phyloP scores from a whole-genome alignment of 2,113 vertebrate species.

The Lophius piscatorius region DNA sequence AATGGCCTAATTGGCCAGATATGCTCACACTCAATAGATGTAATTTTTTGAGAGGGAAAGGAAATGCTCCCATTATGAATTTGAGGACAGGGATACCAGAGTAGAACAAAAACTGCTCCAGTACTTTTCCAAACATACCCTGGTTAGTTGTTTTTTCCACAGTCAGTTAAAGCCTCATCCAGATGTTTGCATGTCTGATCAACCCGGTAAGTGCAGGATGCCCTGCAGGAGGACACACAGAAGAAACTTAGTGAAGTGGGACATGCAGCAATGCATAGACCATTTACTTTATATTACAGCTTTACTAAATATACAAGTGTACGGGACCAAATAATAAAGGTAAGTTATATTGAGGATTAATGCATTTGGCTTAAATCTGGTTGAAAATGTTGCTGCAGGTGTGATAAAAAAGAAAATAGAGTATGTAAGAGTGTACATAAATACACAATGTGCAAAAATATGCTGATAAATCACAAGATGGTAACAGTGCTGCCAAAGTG shows the following conservation, averaged over 20 bases:
- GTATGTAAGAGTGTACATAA: not conserved
- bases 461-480: not conserved
- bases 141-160: not conserved
- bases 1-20: constrained; percentile 34
- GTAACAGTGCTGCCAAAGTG: too few relatives aligned
- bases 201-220: not conserved
- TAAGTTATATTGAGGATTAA: not conserved
- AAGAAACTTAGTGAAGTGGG: not conserved
- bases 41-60: constrained; percentile 1
- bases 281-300: not conserved
- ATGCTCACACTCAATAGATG: constrained; percentile 6
- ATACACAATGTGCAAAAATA: not conserved
- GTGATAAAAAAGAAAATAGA: not conserved
- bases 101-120: not conserved
- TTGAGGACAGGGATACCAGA: not conserved
- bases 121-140: not conserved
- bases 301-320: not conserved
- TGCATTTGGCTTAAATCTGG: not conserved
- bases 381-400: not conserved
- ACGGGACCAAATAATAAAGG: not conserved
- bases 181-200: constrained; percentile 30
- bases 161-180: constrained; percentile 5
- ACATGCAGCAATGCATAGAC: not conserved
- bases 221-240: constrained; percentile 6
- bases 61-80: not conserved